Conservation (phyloP, 2,888 invertebrate genomes). For the Parthenolecanium corni region DNA sequence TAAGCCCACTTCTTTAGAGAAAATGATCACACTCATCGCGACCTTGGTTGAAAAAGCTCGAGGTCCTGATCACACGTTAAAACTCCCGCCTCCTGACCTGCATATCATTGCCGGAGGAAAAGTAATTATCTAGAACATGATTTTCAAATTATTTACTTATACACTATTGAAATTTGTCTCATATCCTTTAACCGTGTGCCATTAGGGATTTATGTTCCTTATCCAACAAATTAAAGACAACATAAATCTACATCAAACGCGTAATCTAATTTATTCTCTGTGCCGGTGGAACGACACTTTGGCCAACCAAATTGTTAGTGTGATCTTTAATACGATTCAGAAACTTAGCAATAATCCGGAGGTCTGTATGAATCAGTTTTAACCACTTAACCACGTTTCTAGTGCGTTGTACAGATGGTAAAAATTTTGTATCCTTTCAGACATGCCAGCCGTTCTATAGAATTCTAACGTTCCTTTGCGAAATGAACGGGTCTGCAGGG, state of each 20-base stretch:
- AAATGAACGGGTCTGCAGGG: slow-evolving; percentile 53
- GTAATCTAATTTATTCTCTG: slow-evolving; percentile 79
- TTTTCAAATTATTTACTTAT: neutral
- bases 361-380: slow-evolving; percentile 41
- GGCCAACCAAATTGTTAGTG: slow-evolving; percentile 75
- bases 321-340: slow-evolving; percentile 82
- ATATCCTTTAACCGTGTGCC: neutral
- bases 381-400: too few species aligned
- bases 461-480: slow-evolving; percentile 73
- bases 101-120: slow-evolving; percentile 76
- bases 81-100: slow-evolving; percentile 65
- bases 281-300: slow-evolving; percentile 83
- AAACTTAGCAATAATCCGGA: slow-evolving; percentile 60
- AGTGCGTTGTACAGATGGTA: too few species aligned
- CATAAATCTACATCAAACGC: slow-evolving; percentile 81
- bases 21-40: slow-evolving; percentile 86
- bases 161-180: slow-evolving; percentile 21
- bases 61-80: slow-evolving; percentile 57
- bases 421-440: too few species aligned
- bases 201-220: slow-evolving; percentile 76
- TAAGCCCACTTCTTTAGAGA: slow-evolving; percentile 81
- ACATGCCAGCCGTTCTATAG: slow-evolving; percentile 86
- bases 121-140: slow-evolving; percentile 40
- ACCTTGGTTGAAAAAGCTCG: slow-evolving; percentile 79
- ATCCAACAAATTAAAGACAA: slow-evolving; percentile 91